A percentile compares a stretch with the other conserved stretches of the same genome.
Evolutionary conservation across 2,113 vertebrate genomes (phyloP).

Genomic region (Tonatia bakeri): DNA sequence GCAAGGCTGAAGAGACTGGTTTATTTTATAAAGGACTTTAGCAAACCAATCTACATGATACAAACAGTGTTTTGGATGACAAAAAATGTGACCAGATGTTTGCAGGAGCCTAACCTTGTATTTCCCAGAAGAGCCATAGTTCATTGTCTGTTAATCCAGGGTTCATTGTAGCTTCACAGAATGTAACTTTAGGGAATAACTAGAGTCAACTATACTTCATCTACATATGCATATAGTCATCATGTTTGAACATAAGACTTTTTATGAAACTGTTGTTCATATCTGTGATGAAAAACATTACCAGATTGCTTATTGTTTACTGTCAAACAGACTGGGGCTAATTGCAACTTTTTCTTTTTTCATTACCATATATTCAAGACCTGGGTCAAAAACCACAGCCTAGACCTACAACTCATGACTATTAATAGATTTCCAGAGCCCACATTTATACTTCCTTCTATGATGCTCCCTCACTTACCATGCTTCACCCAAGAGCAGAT

Average conservation of each 20-base stretch:
- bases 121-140: background rate
- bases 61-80: background rate
- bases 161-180: background rate
- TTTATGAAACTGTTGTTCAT: background rate
- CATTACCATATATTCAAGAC: background rate
- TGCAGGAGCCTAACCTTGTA: background rate
- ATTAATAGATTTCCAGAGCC: background rate
- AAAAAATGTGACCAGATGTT: background rate
- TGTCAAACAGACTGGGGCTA: background rate
- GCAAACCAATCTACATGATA: background rate
- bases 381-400: background rate
- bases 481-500: background rate
- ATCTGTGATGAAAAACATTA: background rate
- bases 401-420: background rate
- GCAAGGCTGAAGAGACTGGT: background rate
- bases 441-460: background rate
- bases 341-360: background rate
- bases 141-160: background rate
- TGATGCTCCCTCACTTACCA: background rate
- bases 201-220: background rate
- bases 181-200: background rate
- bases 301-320: background rate
- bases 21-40: background rate
- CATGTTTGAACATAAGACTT: background rate
- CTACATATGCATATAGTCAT: no score